Conservation (phyloP, 2,113 vertebrate genomes). For the Callorhinus ursinus region DNA sequence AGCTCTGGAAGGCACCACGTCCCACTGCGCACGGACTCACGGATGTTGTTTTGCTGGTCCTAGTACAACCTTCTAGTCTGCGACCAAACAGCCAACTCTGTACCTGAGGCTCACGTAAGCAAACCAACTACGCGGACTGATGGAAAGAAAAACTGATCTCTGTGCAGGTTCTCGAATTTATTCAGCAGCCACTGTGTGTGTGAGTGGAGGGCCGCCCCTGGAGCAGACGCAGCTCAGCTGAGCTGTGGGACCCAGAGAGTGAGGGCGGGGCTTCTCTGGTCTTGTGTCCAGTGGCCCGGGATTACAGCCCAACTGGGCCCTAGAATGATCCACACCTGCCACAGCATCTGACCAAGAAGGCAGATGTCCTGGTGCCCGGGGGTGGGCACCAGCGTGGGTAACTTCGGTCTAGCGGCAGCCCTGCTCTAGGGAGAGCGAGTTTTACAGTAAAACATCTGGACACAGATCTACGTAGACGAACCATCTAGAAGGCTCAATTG, state of each 20-base stretch:
- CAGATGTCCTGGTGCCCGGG: slow-evolving; percentile 2
- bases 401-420: slow-evolving; percentile 68
- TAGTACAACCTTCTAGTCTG: background rate
- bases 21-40: background rate
- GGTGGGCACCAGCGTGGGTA: background rate
- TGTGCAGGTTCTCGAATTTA: accelerated
- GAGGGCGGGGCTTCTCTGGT: background rate
- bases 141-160: background rate
- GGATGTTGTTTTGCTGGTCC: background rate
- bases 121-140: background rate
- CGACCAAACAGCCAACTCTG: background rate
- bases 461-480: background rate
- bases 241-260: background rate
- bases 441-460: background rate
- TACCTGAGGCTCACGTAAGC: background rate
- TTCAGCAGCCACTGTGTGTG: background rate
- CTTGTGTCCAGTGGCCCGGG: background rate
- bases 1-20: background rate
- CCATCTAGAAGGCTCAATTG: background rate
- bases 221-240: background rate
- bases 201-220: too few relatives aligned
- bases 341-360: background rate
- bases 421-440: slow-evolving; percentile 76
- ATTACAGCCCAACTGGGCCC: background rate
- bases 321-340: background rate